Evolutionary conservation across 2,888 invertebrate species (phyloP).

Genomic region (Folsomia manolachei): DNA sequence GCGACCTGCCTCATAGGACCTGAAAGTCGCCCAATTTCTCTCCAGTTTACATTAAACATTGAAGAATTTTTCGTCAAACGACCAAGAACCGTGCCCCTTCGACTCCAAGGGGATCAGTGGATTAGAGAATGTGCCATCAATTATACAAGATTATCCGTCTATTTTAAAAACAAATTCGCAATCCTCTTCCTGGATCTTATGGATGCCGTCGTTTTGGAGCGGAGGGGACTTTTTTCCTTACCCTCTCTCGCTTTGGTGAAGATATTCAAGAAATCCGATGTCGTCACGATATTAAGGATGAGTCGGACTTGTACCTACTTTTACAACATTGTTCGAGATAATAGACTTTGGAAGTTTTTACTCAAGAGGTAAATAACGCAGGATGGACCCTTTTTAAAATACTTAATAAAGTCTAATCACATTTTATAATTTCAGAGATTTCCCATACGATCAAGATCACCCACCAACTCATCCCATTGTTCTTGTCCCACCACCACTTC

Average conservation of each 20-base stretch:
- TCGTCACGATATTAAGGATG: background rate
- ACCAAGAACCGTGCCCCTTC: background rate
- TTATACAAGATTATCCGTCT: background rate
- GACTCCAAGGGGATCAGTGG: conserved; percentile 6
- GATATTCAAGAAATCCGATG: conserved; percentile 5
- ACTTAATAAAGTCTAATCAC: background rate
- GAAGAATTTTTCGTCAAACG: conserved; percentile 7
- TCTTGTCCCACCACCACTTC: background rate
- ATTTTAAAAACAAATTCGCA: conserved; percentile 12
- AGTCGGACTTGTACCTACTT: background rate
- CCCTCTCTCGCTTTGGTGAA: conserved; percentile 4
- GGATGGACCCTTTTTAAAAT: too few species aligned
- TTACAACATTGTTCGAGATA: background rate
- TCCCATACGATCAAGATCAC: background rate
- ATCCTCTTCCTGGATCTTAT: conserved; percentile 11
- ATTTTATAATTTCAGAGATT: background rate
- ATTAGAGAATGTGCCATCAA: conserved; percentile 9
- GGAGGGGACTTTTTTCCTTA: background rate
- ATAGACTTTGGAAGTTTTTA: conserved; percentile 9
- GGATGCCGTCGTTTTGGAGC: conserved; percentile 6
- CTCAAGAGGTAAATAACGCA: conserved; percentile 12
- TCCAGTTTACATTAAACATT: conserved; percentile 15
- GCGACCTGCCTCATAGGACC: background rate
- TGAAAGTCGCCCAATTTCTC: background rate
- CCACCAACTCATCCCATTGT: too few species aligned